These are phyloP conservation scores for Nesometra sesokonis DNA, from an alignment of 35 echinoderm and acorn worm genomes.

Conservation along the genomic window DNA sequence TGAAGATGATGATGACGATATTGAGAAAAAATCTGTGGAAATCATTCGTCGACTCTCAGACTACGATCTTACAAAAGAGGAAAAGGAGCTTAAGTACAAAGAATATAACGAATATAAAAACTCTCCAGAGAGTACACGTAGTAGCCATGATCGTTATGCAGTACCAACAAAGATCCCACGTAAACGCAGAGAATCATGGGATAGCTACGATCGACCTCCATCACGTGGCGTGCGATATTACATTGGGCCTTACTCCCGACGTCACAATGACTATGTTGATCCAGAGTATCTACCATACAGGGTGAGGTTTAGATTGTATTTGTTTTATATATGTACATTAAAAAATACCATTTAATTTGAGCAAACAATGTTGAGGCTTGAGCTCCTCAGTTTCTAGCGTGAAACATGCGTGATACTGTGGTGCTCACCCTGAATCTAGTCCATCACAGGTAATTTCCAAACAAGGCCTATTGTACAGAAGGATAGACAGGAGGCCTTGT, in stretches of 20 bases:
- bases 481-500: too few relatives aligned
- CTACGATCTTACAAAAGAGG: slow-evolving; percentile 25
- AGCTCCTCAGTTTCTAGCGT: too few relatives aligned
- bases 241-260: background rate
- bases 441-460: too few relatives aligned
- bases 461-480: too few relatives aligned
- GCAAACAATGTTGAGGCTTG: too few relatives aligned
- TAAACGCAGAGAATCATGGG: slow-evolving; percentile 42
- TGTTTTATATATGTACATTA: too few relatives aligned
- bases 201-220: slow-evolving; percentile 34
- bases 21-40: background rate
- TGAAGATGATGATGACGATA: background rate
- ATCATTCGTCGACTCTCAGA: slow-evolving; percentile 21
- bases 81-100: slow-evolving; percentile 2
- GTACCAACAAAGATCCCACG: slow-evolving; percentile 39
- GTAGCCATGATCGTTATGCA: slow-evolving; percentile 54
- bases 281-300: slow-evolving; percentile 13
- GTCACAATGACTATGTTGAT: slow-evolving; percentile 31
- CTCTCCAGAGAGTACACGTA: slow-evolving; percentile 15
- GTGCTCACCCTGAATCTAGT: too few relatives aligned
- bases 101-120: background rate
- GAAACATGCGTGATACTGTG: too few relatives aligned
- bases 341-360: too few relatives aligned
- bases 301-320: too few relatives aligned
- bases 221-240: background rate